phyloP scores from a whole-genome alignment of 1,140 invertebrate genomes.

The Dysdera silvatica region DNA sequence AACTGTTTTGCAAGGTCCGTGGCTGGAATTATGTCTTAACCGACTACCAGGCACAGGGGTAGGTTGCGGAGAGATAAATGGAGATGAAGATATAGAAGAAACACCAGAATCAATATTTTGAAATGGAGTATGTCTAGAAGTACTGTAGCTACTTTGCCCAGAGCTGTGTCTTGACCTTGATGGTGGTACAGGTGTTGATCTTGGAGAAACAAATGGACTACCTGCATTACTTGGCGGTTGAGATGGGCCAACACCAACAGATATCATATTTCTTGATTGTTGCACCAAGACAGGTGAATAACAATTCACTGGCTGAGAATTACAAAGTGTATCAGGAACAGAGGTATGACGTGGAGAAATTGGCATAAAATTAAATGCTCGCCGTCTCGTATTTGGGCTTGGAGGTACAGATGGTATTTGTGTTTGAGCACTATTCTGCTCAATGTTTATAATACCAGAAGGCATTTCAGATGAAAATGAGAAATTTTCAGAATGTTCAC shows the following conservation, averaged over 20 bases:
- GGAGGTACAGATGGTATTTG: constrained; percentile 45
- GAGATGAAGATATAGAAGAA: constrained; percentile 38
- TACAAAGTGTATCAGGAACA: constrained; percentile 40
- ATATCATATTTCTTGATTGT: constrained; percentile 24
- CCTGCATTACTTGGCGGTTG: constrained; percentile 48
- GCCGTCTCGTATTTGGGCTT: constrained; percentile 57
- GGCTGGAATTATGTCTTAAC: constrained; percentile 34
- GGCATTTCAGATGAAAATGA: neutral
- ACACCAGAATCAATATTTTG: constrained; percentile 37
- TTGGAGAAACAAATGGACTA: constrained; percentile 76
- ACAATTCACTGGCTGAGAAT: constrained; percentile 42
- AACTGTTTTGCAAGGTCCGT: constrained; percentile 24
- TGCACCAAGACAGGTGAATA: constrained; percentile 10
- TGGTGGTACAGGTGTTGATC: constrained; percentile 60
- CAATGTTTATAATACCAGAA: neutral
- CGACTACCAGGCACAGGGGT: constrained; percentile 40
- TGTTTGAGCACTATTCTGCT: constrained; percentile 13
- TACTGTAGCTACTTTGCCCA: constrained; percentile 39
- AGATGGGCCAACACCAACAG: constrained; percentile 34
- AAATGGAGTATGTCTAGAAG: constrained; percentile 32
- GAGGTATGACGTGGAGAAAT: constrained; percentile 61
- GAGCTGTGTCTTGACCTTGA: constrained; percentile 47
- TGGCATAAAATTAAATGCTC: constrained; percentile 73
- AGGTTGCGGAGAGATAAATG: constrained; percentile 44
- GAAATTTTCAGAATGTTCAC: neutral